phyloP scores from a whole-genome alignment of 2,797 vertebrate species.

The Sebastes steindachneri region DNA sequence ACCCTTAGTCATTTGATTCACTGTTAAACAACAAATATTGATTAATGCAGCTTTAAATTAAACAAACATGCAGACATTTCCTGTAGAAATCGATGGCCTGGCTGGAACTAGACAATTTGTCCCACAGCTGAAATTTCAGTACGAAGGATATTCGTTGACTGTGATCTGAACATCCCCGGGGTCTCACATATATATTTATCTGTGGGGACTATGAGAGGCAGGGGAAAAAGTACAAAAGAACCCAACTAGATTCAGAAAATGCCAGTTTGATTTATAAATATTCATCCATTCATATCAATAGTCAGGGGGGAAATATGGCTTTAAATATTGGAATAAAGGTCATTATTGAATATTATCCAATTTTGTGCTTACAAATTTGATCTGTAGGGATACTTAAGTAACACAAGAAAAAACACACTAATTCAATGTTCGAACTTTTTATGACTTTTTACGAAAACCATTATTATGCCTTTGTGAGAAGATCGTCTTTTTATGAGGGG shows the following conservation, averaged over 20 bases:
- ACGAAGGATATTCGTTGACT: constrained; percentile 8
- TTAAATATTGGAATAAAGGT: constrained; percentile 40
- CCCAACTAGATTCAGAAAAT: constrained; percentile 1
- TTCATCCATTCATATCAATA: constrained; percentile 9
- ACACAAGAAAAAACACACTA: constrained; percentile 5
- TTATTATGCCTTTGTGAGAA: constrained; percentile 38
- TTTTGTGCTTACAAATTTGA: constrained; percentile 53
- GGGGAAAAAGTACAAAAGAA: constrained; percentile 20
- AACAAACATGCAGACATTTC: constrained; percentile 30
- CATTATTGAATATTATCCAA: constrained; percentile 8
- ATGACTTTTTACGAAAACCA: constrained; percentile 4
- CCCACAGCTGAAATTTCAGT: constrained; percentile 29
- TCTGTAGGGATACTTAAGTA: constrained; percentile 12
- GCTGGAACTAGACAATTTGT: constrained; percentile 37
- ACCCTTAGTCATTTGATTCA: neutral
- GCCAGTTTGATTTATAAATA: constrained; percentile 1
- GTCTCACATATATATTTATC: neutral
- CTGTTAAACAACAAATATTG: constrained; percentile 9
- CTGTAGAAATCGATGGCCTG: constrained; percentile 40
- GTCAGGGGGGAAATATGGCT: constrained; percentile 52
- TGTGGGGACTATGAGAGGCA: neutral
- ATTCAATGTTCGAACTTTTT: neutral
- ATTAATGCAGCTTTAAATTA: constrained; percentile 51
- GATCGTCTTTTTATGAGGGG: constrained; percentile 26
- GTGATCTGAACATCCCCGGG: neutral